These are phyloP conservation scores for Orchesella flavescens DNA, from an alignment of 2,888 invertebrate genomes.

Conservation along the genomic window DNA sequence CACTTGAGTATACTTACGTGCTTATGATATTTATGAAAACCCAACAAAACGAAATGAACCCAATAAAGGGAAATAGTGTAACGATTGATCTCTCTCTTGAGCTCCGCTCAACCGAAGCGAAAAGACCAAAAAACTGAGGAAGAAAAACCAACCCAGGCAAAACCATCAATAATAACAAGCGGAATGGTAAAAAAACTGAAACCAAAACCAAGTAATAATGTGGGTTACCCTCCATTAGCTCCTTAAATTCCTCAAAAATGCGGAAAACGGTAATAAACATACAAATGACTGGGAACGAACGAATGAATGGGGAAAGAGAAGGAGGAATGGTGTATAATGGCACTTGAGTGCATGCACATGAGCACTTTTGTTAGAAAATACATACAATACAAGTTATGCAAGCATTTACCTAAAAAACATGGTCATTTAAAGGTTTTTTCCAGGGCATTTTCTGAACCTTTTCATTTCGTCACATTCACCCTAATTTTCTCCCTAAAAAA, in stretches of 20 bases:
- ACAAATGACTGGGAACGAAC: background rate
- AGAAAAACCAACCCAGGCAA: constrained; percentile 11
- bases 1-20: constrained; percentile 21
- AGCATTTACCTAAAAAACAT: constrained; percentile 49
- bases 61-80: background rate
- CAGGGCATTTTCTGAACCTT: constrained; percentile 45
- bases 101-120: constrained; percentile 34
- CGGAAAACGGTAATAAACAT: constrained; percentile 45
- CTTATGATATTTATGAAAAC: background rate
- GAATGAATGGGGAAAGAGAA: constrained; percentile 1
- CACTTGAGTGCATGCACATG: constrained; percentile 7
- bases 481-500: constrained; percentile 23
- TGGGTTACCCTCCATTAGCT: constrained; percentile 63
- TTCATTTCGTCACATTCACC: constrained; percentile 36
- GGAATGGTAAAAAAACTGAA: constrained; percentile 10
- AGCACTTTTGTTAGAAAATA: background rate
- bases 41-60: constrained; percentile 30
- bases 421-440: constrained; percentile 30
- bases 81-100: constrained; percentile 13
- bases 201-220: constrained; percentile 50
- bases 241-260: constrained; percentile 44
- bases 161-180: constrained; percentile 24
- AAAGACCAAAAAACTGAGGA: constrained; percentile 20
- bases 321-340: background rate
- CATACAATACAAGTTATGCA: constrained; percentile 31